phyloP scores from a whole-genome alignment of 1,140 invertebrate genomes.

The Papilio dardanus region DNA sequence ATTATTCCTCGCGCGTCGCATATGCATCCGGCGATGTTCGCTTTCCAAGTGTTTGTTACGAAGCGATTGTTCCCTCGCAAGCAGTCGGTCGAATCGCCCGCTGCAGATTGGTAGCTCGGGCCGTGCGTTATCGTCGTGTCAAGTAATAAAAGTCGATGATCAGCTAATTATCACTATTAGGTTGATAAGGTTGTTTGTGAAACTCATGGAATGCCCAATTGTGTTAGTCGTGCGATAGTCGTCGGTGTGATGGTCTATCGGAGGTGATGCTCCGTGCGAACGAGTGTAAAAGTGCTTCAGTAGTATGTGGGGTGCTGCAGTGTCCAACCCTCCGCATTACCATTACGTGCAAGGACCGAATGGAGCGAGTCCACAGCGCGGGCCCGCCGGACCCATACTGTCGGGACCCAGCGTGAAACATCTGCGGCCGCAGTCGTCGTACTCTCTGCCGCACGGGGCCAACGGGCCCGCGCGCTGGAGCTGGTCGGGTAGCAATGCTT shows the following conservation, averaged over 20 bases:
- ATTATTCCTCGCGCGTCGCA: constrained; percentile 77
- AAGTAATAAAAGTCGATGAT: constrained; percentile 63
- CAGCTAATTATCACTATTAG: constrained; percentile 63
- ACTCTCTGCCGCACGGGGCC: constrained; percentile 73
- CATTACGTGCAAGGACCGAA: constrained; percentile 71
- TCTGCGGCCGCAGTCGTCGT: constrained; percentile 73
- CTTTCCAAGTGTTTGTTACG: constrained; percentile 72
- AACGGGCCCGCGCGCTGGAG: constrained; percentile 73
- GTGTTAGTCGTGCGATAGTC: constrained; percentile 61
- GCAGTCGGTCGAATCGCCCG: constrained; percentile 68
- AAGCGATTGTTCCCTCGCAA: constrained; percentile 73
- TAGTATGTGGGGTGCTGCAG: constrained; percentile 79
- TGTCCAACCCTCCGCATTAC: constrained; percentile 75
- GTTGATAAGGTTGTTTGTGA: constrained; percentile 60
- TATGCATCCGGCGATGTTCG: constrained; percentile 74
- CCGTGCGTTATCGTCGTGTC: constrained; percentile 61
- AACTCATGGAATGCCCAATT: constrained; percentile 54
- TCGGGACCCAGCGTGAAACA: constrained; percentile 63
- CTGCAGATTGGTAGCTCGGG: constrained; percentile 54
- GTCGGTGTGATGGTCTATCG: constrained; percentile 56
- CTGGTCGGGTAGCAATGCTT: constrained; percentile 71
- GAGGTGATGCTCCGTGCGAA: constrained; percentile 63
- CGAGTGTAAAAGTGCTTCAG: constrained; percentile 50
- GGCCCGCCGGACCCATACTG: constrained; percentile 65
- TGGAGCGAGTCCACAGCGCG: constrained; percentile 56